Base-by-base conservation (phyloP, 2,113 vertebrate species). In the Guaruba guarouba region DNA sequence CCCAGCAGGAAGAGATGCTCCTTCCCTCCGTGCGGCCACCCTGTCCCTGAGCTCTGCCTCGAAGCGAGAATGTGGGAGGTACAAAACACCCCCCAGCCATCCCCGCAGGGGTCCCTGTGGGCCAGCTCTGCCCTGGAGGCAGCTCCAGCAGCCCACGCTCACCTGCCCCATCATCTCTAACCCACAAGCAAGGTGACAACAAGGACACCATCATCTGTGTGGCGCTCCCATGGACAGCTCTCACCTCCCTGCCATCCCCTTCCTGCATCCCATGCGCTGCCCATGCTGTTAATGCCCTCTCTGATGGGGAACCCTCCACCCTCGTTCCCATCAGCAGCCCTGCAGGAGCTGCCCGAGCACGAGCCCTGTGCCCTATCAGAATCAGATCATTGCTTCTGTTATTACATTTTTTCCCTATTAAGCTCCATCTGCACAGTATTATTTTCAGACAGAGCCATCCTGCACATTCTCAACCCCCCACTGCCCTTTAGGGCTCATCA, bases 31-130 rank as follows among this genome's bases (percentile, higher is more conserved):
- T 25, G 22, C 10, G 77, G 27, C 18, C 48, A 18, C 57, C 8
- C 1, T 1, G 11, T 16, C 44, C n/a, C 61, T 11, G 61, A 74
- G 77, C 41, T 88, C 63, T 80, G 31, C 24, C 37, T 81, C 2
- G 0, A 86, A 81, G 43, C 1, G 1, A 62, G 17, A 80, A 62
- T 1, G 2, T 0, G 1, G 19, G 1, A 11, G 12, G 7, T 25
- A 49, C 11, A 59, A 71, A 77, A 68, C n/a, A 20, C 16, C 7
- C 16, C 29, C 0, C 0, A 29, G 4, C 17, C 71, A 76, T 17
- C 17, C 22, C 46, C 48, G 29, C 3, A 1, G 44, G 25, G 16
- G 23, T 57, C 57, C 41, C 28, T n/a, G 54, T 0, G 2, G n/a
- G 9, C 66, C 82, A 41, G 35, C 31, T 44, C 76, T 73, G 76